Conservation (phyloP, 2,797 vertebrate species). For the Centroberyx gerrardi region DNA sequence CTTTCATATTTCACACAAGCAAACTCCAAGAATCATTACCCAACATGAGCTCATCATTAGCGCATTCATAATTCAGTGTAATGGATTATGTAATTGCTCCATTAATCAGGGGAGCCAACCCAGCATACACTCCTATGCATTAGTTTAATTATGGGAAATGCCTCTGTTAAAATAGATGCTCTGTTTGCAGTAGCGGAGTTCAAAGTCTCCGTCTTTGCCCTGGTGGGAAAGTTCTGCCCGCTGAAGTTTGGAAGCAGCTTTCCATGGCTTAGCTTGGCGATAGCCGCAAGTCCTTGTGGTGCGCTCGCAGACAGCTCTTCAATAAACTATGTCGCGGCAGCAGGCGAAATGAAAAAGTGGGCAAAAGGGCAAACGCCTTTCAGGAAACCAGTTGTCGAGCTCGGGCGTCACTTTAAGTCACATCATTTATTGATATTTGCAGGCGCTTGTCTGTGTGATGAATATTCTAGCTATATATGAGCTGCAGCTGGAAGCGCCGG, state of each 20-base stretch:
- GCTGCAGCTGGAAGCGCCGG: constrained; percentile 41
- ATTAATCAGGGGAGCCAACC: constrained; percentile 80
- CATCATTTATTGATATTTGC: constrained; percentile 65
- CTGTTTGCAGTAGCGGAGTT: constrained; percentile 69
- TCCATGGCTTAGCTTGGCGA: neutral
- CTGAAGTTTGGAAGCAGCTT: constrained; percentile 33
- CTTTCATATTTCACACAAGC: constrained; percentile 76
- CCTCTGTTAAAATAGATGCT: constrained; percentile 74
- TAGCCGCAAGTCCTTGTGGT: constrained; percentile 27
- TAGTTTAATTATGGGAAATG: constrained; percentile 78
- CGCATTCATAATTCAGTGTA: constrained; percentile 83
- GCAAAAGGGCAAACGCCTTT: constrained; percentile 67
- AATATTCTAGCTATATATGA: constrained; percentile 53
- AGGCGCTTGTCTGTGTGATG: constrained; percentile 30
- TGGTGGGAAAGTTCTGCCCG: constrained; percentile 27
- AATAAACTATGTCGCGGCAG: constrained; percentile 58
- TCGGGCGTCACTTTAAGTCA: constrained; percentile 47
- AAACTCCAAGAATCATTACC: constrained; percentile 80
- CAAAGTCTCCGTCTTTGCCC: constrained; percentile 41
- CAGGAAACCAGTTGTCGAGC: constrained; percentile 59
- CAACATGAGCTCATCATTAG: constrained; percentile 83
- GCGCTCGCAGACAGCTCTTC: constrained; percentile 44
- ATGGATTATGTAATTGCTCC: constrained; percentile 83
- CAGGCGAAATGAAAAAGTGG: constrained; percentile 50
- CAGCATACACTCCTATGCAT: constrained; percentile 75